Conservation (phyloP, 1,140 invertebrate genomes). For the Drosophila kanapiae region DNA sequence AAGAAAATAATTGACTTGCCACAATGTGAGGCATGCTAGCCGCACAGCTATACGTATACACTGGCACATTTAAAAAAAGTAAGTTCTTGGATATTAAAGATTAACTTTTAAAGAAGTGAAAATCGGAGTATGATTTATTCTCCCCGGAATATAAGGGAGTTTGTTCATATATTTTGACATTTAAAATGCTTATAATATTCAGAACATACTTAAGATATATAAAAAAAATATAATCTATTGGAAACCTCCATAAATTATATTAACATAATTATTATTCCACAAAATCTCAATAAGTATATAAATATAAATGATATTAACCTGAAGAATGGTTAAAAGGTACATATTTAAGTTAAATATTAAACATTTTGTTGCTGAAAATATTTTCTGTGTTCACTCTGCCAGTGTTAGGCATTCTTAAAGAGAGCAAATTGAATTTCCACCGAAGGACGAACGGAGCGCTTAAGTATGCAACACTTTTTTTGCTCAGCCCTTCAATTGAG, state of each 20-base stretch:
- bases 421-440: conserved; percentile 62
- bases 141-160: too few relatives aligned
- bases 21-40: conserved; percentile 39
- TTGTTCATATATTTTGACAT: too few relatives aligned
- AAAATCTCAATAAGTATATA: too few relatives aligned
- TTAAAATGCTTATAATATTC: too few relatives aligned
- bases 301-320: background rate
- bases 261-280: background rate
- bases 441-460: conserved; percentile 32
- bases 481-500: conserved; percentile 45
- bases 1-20: conserved; percentile 81
- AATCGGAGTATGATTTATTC: background rate
- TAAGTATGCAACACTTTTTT: conserved; percentile 71
- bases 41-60: background rate
- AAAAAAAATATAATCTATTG: too few relatives aligned
- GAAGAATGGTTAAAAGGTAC: background rate
- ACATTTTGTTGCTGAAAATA: background rate
- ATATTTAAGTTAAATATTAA: background rate
- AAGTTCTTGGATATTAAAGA: too few relatives aligned
- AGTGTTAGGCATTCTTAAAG: conserved; percentile 47
- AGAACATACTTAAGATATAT: too few relatives aligned
- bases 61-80: background rate
- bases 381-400: background rate
- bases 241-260: background rate
- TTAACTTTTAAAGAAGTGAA: background rate